Base-by-base conservation (phyloP, 1,140 invertebrate genomes). In the Globodera ellingtonae region DNA sequence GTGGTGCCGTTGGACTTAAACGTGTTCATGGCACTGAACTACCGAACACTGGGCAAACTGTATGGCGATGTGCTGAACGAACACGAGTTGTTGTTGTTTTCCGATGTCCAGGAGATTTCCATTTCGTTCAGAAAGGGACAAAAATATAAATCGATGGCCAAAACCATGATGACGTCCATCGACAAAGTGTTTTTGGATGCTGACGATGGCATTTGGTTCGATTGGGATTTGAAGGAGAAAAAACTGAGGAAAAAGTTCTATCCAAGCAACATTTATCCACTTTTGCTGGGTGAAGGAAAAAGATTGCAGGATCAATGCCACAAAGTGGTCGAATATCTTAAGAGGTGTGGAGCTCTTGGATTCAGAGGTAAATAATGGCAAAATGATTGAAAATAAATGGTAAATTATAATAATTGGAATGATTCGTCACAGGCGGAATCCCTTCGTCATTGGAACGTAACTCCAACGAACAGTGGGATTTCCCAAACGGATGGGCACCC, bases 391-490 rank as follows among this genome's bases (percentile, higher is more conserved):
- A 81, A 15, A 13, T 81, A 13, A 78, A 9, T n/a, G 48, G n/a
- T 3, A 18, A 47, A n/a, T 44, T 18, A n/a, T 79, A 47, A 10
- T 66, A 69, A 66, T 44, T 75, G 5, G 35, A 35, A 24, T 65
- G 59, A 65, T 47, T n/a, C 56, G 83, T 87, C 79, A 75, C 48
- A 67, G n/a, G 93, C 18, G 95, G 95, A 7, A 93, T 96, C 67
- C 95, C 95, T 4, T 93, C 94, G 0, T 94, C 94, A 0, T 90
- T 94, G 9, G 92, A 93, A 6, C 80, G 83, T 80, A 92, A 93
- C 35, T 93, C 94, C 0, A 94, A 93, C 4, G 94, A 97, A 89
- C 95, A 97, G 86, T 97, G 95, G 95, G 95, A 97, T 90, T 95
- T 93, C 81, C 95, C 95, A 0, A 96, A 96, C 88, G 94, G 94